Evolutionary conservation across 2,888 invertebrate species (phyloP).

Genomic region (Conchocele bisecta): DNA sequence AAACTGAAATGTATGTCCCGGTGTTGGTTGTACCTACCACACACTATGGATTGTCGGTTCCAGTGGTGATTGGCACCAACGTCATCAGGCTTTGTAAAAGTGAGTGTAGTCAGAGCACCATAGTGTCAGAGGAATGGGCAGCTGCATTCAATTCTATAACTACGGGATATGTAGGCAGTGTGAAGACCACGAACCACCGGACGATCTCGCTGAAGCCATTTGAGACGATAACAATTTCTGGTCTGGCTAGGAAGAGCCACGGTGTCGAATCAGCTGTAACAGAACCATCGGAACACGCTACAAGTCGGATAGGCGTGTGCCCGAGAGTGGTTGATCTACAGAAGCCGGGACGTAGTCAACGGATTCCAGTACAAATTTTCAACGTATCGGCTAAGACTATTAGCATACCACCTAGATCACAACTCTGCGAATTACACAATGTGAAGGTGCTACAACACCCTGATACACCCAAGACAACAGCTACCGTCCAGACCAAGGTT

Average conservation of each 20-base stretch:
- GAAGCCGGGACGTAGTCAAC: not conserved
- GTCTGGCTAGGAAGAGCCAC: not conserved
- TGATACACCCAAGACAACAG: not conserved
- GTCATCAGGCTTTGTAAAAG: not conserved
- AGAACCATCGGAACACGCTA: not conserved
- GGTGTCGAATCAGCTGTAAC: not conserved
- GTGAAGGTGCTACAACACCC: not conserved
- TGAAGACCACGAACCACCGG: not conserved
- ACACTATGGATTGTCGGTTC: not conserved
- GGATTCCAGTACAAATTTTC: not conserved
- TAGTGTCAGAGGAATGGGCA: not conserved
- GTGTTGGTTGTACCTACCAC: not conserved
- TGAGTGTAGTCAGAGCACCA: not conserved
- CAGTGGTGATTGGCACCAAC: not conserved
- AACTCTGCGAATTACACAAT: not conserved
- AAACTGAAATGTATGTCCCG: not conserved
- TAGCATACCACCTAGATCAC: not conserved
- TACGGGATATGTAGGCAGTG: not conserved
- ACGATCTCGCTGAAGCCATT: not conserved
- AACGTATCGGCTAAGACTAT: not conserved
- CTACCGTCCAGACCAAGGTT: not conserved
- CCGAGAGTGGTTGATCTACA: not conserved
- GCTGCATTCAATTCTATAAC: not conserved
- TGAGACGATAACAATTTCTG: not conserved
- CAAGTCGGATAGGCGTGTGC: not conserved